Conservation (phyloP, 2,888 invertebrate species). For the Volucella inflata region DNA sequence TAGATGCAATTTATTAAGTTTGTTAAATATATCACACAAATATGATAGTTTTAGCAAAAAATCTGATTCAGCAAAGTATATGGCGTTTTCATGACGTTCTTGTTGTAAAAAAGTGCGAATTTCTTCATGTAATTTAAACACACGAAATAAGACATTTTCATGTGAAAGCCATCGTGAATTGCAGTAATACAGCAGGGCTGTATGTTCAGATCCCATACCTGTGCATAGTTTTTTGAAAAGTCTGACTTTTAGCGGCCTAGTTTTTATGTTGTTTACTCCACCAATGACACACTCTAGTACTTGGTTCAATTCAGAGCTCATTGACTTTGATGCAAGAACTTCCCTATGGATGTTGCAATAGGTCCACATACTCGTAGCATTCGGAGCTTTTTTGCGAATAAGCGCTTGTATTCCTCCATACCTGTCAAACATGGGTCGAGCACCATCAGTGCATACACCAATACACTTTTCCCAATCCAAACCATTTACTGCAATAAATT, state of each 20-base stretch:
- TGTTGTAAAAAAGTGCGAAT: slow-evolving; percentile 4
- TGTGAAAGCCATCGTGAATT: slow-evolving; percentile 7
- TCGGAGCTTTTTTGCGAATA: too few species aligned
- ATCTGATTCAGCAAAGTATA: slow-evolving; percentile 5
- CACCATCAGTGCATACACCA: too few species aligned
- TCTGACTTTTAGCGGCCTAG: too few species aligned
- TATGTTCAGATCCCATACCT: neutral
- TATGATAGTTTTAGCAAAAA: slow-evolving; percentile 18
- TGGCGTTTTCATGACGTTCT: neutral
- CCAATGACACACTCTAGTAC: neutral
- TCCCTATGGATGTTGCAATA: too few species aligned
- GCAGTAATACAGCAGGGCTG: neutral
- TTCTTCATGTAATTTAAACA: slow-evolving; percentile 3
- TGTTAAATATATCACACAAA: slow-evolving; percentile 7
- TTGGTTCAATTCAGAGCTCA: too few species aligned
- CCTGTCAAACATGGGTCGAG: too few species aligned
- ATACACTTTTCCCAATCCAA: too few species aligned
- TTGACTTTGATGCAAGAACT: too few species aligned
- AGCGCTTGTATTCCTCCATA: too few species aligned
- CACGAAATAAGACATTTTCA: slow-evolving; percentile 6
- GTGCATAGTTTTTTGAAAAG: neutral
- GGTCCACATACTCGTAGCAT: too few species aligned
- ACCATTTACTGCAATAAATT: too few species aligned
- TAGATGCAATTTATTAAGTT: neutral
- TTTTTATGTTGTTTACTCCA: too few species aligned